These are phyloP conservation scores for Chiloscyllium plagiosum DNA, from an alignment of 2,113 vertebrate genomes.

Conservation along the genomic window DNA sequence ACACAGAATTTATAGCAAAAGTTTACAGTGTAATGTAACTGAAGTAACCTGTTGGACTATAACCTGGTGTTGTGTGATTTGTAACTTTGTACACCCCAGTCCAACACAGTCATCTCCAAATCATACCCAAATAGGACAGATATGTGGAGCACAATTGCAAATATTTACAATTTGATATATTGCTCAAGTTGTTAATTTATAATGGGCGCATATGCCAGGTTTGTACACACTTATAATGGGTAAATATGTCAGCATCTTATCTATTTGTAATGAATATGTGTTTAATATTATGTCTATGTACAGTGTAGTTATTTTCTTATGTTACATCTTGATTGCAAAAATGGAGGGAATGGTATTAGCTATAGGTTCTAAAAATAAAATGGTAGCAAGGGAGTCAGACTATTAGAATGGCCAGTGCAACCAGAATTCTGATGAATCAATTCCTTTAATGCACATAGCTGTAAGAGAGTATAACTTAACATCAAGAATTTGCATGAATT, in stretches of 20 bases:
- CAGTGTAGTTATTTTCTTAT: neutral
- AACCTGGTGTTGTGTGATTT: no score
- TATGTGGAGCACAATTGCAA: neutral
- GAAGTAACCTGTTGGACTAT: no score
- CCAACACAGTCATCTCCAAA: no score
- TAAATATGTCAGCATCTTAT: neutral
- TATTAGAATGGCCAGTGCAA: neutral
- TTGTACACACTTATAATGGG: neutral
- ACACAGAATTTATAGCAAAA: no score
- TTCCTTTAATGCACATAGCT: neutral
- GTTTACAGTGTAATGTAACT: no score
- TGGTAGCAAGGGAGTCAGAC: neutral
- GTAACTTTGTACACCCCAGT: no score
- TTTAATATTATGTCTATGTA: neutral
- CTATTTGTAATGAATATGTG: neutral
- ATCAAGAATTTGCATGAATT: neutral
- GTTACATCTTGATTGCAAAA: neutral
- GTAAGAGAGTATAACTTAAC: neutral
- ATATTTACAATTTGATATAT: neutral
- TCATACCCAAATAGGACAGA: neutral
- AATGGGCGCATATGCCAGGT: neutral
- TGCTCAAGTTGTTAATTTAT: neutral
- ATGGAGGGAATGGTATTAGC: neutral
- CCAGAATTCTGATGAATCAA: neutral
- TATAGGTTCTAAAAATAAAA: neutral